A percentile compares a stretch with the other conserved stretches of the same genome.
These are phyloP conservation scores for Hydrotaea cyrtoneurina DNA, from an alignment of 2,888 invertebrate species.

Conservation along the genomic window DNA sequence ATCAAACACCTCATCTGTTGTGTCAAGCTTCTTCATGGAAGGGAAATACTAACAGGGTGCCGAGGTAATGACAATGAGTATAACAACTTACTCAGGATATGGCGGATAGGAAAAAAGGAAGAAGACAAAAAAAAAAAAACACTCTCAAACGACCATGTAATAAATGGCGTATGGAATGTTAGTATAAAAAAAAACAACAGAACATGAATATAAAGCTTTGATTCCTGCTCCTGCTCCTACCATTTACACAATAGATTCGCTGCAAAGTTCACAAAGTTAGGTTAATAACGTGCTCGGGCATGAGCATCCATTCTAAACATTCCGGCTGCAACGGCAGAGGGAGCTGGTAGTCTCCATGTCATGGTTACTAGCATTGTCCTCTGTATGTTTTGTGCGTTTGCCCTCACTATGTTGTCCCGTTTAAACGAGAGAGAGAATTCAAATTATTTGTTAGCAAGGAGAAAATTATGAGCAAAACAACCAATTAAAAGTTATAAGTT, in stretches of 20 bases:
- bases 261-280: slow-evolving; percentile 31
- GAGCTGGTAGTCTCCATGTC: not conserved
- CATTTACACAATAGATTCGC: not conserved
- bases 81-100: slow-evolving; percentile 1
- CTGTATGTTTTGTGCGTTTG: not conserved
- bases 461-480: not conserved
- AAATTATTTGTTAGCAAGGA: not conserved
- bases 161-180: not conserved
- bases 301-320: not conserved
- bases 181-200: not conserved
- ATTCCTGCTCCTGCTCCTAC: not conserved
- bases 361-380: not conserved
- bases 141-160: not conserved
- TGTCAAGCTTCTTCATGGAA: slow-evolving; percentile 25
- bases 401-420: not conserved
- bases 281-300: slow-evolving; percentile 27
- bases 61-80: not conserved
- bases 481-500: not conserved
- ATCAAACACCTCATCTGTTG: slow-evolving; percentile 57
- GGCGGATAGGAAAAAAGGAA: not conserved
- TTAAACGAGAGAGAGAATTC: not conserved
- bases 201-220: not conserved
- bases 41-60: not conserved
- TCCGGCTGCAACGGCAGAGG: not conserved
- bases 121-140: not conserved